Base-by-base conservation (phyloP, 2,797 vertebrate genomes). In the Tragopan temminckii region DNA sequence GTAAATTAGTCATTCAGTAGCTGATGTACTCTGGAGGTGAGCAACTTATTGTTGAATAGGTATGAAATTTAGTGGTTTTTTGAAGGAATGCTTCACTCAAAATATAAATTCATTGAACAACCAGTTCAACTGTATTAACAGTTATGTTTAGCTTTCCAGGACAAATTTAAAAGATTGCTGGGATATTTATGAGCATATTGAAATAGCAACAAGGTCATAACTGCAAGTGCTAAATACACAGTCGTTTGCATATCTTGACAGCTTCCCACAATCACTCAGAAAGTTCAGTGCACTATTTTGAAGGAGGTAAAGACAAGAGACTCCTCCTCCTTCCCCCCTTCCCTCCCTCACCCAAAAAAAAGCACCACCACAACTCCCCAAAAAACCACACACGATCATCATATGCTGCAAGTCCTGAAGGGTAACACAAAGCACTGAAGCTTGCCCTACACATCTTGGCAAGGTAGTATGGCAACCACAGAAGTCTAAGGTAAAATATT, bases 121-220 rank as follows among this genome's bases (percentile, higher is more conserved):
- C 53, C 24, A 79, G 67, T 85, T 87, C 52, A 59, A 55, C 59
- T 86, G 50, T 48, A 64, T 74, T 64, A 80, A 66, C 20, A 59
- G 40, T 59, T 74, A 52, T 25, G 48, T 91, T 95, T 86, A 87
- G 84, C 24, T 90, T 91, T 90, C 80, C 86, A 79, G 57, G 42
- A 86, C 35, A 68, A 53, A 61, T 21, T 57, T 81, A 83, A 29
- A 64, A 79, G 75, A 38, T 42, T 16, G 5, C 29, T 64, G 36
- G 24, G 19, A 71, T 52, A 33, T 68, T 38, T 68, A 23, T 87
- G 35, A 46, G 9, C 8, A 12, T 33, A 33, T n/a, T 77, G 35
- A 35, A 80, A 48, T 42, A 91, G 31, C 61, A 88, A 85, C 89
- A 94, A 91, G 82, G 89, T 74, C 72, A 7, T 82, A 87, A 74